Evolutionary conservation across 2,888 invertebrate genomes (phyloP).

Genomic region (Eupithecia pulchellata): DNA sequence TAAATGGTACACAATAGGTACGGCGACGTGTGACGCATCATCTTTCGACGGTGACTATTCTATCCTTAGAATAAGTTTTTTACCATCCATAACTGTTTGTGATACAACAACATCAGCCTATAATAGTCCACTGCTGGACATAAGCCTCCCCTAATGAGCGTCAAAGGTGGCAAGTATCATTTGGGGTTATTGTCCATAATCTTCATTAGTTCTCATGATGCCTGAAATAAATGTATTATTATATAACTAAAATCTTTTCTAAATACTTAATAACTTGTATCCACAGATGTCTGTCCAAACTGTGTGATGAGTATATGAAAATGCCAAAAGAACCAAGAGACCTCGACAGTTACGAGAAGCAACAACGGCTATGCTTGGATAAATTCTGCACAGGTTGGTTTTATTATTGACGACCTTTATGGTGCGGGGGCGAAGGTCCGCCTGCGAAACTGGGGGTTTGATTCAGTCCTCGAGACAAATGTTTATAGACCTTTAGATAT

Average conservation of each 20-base stretch:
- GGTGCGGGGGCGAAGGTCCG: background rate
- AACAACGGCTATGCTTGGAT: background rate
- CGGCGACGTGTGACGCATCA: too few species aligned
- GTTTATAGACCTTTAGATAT: background rate
- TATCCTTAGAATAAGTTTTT: too few species aligned
- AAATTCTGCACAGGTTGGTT: background rate
- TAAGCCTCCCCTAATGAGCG: too few species aligned
- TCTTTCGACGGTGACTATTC: too few species aligned
- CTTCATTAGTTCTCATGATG: too few species aligned
- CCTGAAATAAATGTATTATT: too few species aligned
- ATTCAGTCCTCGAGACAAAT: background rate
- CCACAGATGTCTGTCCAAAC: background rate
- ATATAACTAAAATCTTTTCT: background rate
- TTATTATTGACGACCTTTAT: background rate
- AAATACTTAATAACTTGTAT: background rate
- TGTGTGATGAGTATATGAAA: background rate
- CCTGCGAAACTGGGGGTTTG: background rate
- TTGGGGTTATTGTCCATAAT: too few species aligned
- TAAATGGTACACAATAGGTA: too few species aligned
- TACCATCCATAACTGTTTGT: too few species aligned
- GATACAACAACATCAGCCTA: too few species aligned
- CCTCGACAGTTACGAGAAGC: background rate
- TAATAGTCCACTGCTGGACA: too few species aligned
- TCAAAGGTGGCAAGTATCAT: too few species aligned
- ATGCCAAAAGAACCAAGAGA: background rate